Base-by-base conservation (phyloP, 2,797 vertebrate genomes). In the Pipistrellus kuhlii region DNA sequence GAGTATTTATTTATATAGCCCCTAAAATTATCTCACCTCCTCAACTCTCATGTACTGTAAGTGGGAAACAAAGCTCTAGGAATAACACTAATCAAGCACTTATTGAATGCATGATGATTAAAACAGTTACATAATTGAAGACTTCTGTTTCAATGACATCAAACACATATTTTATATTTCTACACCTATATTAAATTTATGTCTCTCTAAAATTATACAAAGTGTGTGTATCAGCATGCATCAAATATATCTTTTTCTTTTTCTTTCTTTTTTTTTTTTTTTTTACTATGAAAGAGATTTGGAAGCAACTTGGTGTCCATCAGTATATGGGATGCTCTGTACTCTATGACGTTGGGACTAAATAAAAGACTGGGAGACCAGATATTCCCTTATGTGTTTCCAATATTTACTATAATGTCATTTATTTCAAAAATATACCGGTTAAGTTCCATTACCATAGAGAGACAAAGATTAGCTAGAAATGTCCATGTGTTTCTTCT, bases 201-300 rank as follows among this genome's bases (percentile, higher is more conserved):
- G 93, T 88, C 5, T 48, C 15, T 87, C 30, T 73, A 90, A 81
- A 57, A 73, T 73, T 23, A 81, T 62, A 62, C 18, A 64, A 68
- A 32, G 72, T 4, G 3, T 82, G 1, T 55, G 1, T n/a, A 71
- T 59, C 1, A 38, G 8, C n/a, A 57, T 46, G 27, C 23, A 75
- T 55, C 17, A 76, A 51, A 17, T 7, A 51, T 5, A 7, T 30
- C 5, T 64, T 90, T 94, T 83, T 59, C 25, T 91, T 91, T n/a
- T 35, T 35, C 4, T 35, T 35, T n/a, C 64, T 90, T 94, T 86
- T 59, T 25, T 91, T 91, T 27, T 64, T 90, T 94, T 86, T 59
- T 25, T 91, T 91, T 27, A 62, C 41, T 66, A 4, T 55, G 23
- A 71, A 83, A 66, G 44, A 30, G 25, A 21, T 53, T 77, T 68